Evolutionary conservation across 2,797 vertebrate genomes (phyloP).

Genomic region (Falco rusticolus): DNA sequence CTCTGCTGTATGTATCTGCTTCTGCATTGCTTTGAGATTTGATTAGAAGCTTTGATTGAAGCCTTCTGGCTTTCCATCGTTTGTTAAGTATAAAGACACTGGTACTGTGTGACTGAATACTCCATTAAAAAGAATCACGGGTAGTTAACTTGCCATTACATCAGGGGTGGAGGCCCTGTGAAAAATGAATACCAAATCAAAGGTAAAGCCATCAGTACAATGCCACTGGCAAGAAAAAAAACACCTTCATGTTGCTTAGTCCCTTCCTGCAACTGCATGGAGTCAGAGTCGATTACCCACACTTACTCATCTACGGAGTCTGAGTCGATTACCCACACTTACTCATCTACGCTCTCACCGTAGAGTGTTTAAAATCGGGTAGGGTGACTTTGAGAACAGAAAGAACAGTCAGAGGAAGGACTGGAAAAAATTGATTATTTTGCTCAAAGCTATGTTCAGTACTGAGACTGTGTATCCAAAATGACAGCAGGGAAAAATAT

Average conservation of each 20-base stretch:
- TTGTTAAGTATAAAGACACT: neutral
- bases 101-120: neutral
- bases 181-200: neutral
- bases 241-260: neutral
- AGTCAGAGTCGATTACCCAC: neutral
- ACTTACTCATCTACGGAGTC: neutral
- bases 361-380: neutral
- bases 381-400: neutral
- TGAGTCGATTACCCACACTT: neutral
- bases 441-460: neutral
- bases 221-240: neutral
- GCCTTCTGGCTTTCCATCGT: neutral
- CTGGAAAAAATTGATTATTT: neutral
- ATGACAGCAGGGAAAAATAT: neutral
- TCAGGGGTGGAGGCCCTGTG: neutral
- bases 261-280: accelerated
- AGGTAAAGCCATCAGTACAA: neutral
- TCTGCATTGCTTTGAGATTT: neutral
- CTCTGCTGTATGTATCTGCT: neutral
- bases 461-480: neutral
- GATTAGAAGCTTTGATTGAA: neutral
- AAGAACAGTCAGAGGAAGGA: neutral
- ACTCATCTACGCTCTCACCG: neutral
- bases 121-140: neutral
- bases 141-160: neutral